Conservation (phyloP, 2,113 vertebrate species). For the Pholis gunnellus region DNA sequence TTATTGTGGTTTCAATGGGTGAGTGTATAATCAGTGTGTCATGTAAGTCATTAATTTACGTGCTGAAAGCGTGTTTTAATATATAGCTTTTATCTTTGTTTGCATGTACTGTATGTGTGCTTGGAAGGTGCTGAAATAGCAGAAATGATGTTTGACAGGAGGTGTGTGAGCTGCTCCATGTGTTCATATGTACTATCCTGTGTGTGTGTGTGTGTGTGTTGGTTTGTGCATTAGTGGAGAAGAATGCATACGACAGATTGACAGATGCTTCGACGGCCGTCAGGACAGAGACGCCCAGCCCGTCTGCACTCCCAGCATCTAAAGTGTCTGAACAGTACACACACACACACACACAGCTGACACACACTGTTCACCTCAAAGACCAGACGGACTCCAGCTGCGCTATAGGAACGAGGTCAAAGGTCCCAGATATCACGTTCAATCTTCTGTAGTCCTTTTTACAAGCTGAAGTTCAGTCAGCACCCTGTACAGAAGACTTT, state of each 20-base stretch:
- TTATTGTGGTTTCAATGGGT: neutral
- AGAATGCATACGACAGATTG: constrained; percentile 47
- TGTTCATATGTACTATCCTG: neutral
- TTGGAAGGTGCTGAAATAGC: constrained; percentile 18
- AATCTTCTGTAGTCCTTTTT: constrained; percentile 29
- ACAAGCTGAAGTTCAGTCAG: constrained; percentile 32
- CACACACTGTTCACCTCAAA: constrained; percentile 34
- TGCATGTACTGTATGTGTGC: constrained; percentile 3
- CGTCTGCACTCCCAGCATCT: constrained; percentile 2
- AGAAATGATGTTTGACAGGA: constrained; percentile 35
- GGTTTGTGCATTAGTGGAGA: constrained; percentile 1
- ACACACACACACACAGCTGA: constrained; percentile 42
- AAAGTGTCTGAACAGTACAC: neutral
- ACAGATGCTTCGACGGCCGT: constrained; percentile 30
- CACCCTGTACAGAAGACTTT: neutral
- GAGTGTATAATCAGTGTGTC: neutral
- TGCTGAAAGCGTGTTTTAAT: neutral
- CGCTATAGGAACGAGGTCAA: constrained; percentile 36
- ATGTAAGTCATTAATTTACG: neutral
- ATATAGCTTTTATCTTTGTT: neutral
- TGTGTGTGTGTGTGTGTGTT: neutral
- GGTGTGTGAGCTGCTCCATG: constrained; percentile 21
- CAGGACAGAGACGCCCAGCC: constrained; percentile 18
- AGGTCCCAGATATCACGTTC: constrained; percentile 55
- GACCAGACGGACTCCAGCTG: constrained; percentile 43